Percentiles rank a stretch among this genome's conserved stretches.
Conservation (phyloP, 2,888 invertebrate species). For the Torymus aiolomorphi region DNA sequence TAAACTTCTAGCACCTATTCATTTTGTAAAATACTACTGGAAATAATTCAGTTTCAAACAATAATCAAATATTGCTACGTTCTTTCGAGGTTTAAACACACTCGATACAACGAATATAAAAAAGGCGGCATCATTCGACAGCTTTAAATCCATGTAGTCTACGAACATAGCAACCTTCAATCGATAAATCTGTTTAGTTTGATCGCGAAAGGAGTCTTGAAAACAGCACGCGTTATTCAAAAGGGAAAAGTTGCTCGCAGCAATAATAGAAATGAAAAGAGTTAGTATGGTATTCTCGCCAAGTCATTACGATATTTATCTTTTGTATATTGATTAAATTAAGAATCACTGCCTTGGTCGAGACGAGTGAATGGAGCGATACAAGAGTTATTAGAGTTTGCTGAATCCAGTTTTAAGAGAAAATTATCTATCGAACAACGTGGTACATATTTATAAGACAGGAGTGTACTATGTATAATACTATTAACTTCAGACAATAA, state of each 20-base stretch:
- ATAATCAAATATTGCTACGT: constrained; percentile 9
- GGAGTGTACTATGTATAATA: constrained; percentile 68
- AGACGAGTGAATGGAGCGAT: constrained; percentile 55
- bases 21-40: constrained; percentile 31
- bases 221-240: constrained; percentile 5
- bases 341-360: constrained; percentile 67
- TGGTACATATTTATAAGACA: constrained; percentile 42
- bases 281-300: background rate
- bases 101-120: constrained; percentile 49
- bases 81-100: constrained; percentile 30
- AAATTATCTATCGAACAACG: constrained; percentile 37
- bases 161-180: background rate
- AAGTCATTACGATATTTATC: constrained; percentile 61
- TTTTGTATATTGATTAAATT: constrained; percentile 67
- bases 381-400: constrained; percentile 44
- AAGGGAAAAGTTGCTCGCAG: constrained; percentile 38
- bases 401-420: constrained; percentile 45
- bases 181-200: constrained; percentile 22
- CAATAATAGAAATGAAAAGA: constrained; percentile 33
- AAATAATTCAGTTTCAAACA: background rate
- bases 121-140: constrained; percentile 23
- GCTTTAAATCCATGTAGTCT: constrained; percentile 4
- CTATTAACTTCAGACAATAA: constrained; percentile 75
- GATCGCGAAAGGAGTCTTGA: background rate
- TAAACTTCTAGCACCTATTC: constrained; percentile 3